Evolutionary conservation across 2,888 invertebrate species (phyloP), one percentile per base, ranked within the genome.

Genomic region (Sinotaia quadrata): DNA sequence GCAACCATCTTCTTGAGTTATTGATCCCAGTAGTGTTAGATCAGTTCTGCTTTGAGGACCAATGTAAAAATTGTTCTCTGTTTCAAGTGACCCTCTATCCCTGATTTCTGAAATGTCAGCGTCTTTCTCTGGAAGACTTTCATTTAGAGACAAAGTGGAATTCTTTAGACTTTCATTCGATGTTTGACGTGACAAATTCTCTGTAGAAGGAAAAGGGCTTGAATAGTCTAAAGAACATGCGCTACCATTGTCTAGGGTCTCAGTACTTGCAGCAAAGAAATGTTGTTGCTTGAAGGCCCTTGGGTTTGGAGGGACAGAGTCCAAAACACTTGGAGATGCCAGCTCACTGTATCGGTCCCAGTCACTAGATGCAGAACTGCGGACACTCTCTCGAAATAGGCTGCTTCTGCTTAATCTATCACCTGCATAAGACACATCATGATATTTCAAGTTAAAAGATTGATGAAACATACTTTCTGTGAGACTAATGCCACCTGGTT

Each of bases 321-420:
- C 70, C 37, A 72, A 44, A 15, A 61, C 33, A 15, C 67, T 58
- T 2, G 81, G 79, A 4, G 81, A 74, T 3, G 74, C 73, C n/a
- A 83, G 63, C 41, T 81, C 63, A 66, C 82, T 83, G 69, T 78
- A 81, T 1, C 77, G 69, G 63, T 83, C 83, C 83, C 81, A 81
- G 61, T 81, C 81, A 62, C 78, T 79, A 54, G 78, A 80, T 31
- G 62, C 69, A 1, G 79, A 74, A 21, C 79, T 80, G 44, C 62
- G 63, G 7, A 78, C 72, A 49, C 81, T 81, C 52, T 76, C 77
- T 21, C 81, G 60, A 15, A 78, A 67, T 18, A 71, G 31, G 10
- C 80, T 77, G 62, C 72, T 71, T 47, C 81, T 67, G 37, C 75
- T 75, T n/a, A 80, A 62, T 24, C 77, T 34, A 5, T 34, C 41